Evolutionary conservation across 2,888 invertebrate genomes (phyloP).

Genomic region (Synanthedon andrenaeformis): DNA sequence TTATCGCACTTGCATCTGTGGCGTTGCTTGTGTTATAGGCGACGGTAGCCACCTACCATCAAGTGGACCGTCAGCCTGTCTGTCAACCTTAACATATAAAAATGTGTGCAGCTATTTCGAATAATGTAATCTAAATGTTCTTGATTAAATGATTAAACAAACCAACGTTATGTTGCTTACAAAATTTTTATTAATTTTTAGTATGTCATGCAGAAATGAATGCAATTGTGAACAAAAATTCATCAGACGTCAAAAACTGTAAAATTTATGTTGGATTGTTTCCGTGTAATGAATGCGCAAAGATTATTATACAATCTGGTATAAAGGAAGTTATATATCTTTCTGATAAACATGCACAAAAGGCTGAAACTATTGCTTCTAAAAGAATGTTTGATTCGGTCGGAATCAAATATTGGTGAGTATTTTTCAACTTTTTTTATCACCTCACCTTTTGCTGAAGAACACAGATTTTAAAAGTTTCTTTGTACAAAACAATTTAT

Average conservation of each 20-base stretch:
- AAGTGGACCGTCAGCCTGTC: no score
- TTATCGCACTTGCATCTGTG: no score
- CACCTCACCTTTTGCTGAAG: no score
- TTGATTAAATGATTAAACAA: no score
- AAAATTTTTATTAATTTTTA: slow-evolving; percentile 40
- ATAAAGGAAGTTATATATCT: slow-evolving; percentile 83
- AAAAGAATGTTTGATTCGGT: slow-evolving; percentile 85
- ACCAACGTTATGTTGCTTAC: no score
- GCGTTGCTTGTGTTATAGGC: no score
- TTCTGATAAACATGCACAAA: slow-evolving; percentile 83
- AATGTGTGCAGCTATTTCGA: no score
- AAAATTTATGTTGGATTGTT: slow-evolving; percentile 91
- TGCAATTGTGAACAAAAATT: slow-evolving; percentile 93
- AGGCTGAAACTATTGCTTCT: slow-evolving; percentile 78
- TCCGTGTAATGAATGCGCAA: slow-evolving; percentile 98
- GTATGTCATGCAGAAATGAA: slow-evolving; percentile 99
- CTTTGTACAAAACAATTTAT: no score
- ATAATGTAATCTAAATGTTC: no score
- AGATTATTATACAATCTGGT: slow-evolving; percentile 94
- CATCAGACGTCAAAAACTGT: slow-evolving; percentile 80
- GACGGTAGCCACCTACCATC: no score
- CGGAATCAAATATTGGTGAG: slow-evolving; percentile 76
- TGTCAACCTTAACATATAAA: no score
- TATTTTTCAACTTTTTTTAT: slow-evolving; percentile 4
- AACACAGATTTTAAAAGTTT: no score